Evolutionary conservation across 2,888 invertebrate species (phyloP).

Genomic region (Drosophila austrosaltans): DNA sequence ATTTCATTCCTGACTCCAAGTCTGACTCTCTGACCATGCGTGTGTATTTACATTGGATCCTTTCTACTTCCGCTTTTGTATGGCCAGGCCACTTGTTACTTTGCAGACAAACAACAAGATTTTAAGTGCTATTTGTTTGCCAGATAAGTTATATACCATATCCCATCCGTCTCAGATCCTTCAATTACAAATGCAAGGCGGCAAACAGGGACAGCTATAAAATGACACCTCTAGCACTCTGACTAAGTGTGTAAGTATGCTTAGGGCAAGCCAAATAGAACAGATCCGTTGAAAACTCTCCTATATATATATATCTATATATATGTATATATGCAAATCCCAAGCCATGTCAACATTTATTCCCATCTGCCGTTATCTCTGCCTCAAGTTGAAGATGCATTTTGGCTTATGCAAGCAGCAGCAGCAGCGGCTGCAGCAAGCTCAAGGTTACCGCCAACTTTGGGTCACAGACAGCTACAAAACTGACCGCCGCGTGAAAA

Average conservation of each 20-base stretch:
- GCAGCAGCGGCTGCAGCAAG: neutral
- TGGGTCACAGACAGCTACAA: slow-evolving; percentile 57
- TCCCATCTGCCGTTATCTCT: slow-evolving; percentile 7
- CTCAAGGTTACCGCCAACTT: slow-evolving; percentile 67
- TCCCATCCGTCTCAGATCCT: slow-evolving; percentile 41
- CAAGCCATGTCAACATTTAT: slow-evolving; percentile 30
- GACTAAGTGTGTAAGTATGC: slow-evolving; percentile 31
- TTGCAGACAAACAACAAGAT: slow-evolving; percentile 60
- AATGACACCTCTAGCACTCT: slow-evolving; percentile 56
- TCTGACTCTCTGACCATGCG: slow-evolving; percentile 13
- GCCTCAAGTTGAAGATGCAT: slow-evolving; percentile 16
- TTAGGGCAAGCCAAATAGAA: slow-evolving; percentile 28
- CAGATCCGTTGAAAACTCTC: slow-evolving; percentile 5
- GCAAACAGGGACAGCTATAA: slow-evolving; percentile 44
- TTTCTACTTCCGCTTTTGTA: slow-evolving; percentile 65
- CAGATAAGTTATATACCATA: slow-evolving; percentile 60
- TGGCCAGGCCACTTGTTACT: slow-evolving; percentile 61
- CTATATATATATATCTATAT: neutral
- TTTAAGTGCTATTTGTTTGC: slow-evolving; percentile 67
- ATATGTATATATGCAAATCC: slow-evolving; percentile 11
- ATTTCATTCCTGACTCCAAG: too few species aligned
- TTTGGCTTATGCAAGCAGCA: slow-evolving; percentile 30
- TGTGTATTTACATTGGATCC: slow-evolving; percentile 47
- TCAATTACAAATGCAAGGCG: slow-evolving; percentile 51
- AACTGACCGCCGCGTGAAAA: slow-evolving; percentile 68